phyloP scores from a whole-genome alignment of 2,113 vertebrate species.

The Cyanoderma ruficeps region DNA sequence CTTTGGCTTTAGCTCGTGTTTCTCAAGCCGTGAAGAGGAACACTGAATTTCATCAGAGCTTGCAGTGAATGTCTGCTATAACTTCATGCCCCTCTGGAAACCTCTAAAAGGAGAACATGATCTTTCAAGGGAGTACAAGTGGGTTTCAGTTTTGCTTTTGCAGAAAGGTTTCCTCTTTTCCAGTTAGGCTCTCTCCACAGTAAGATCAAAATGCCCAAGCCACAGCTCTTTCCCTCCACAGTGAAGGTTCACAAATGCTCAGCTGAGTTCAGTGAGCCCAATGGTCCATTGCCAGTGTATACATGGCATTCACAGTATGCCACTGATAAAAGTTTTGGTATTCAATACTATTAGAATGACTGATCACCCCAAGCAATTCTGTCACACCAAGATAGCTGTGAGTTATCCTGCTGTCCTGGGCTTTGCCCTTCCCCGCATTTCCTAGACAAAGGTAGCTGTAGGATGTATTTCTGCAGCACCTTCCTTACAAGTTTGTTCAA shows the following conservation, averaged over 20 bases:
- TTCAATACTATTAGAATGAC: background rate
- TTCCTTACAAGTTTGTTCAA: background rate
- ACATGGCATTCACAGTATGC: background rate
- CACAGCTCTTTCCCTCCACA: background rate
- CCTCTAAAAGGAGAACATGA: background rate
- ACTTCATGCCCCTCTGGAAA: conserved; percentile 7
- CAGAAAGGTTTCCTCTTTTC: background rate
- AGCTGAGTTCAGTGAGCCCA: background rate
- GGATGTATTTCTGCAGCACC: background rate
- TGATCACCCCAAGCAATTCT: background rate
- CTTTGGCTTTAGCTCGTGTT: conserved; percentile 22
- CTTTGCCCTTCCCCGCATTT: background rate
- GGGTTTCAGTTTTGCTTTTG: background rate
- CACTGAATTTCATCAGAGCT: conserved; percentile 8
- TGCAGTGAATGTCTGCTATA: background rate
- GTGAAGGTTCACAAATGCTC: background rate
- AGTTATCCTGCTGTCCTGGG: background rate
- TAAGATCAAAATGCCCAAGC: background rate
- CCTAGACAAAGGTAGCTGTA: background rate
- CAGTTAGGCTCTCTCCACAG: background rate
- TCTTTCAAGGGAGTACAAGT: background rate
- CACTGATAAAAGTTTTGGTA: background rate
- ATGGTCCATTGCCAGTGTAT: background rate
- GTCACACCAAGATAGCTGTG: background rate
- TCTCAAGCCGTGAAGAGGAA: background rate